These are phyloP conservation scores for Vanessa atalanta DNA, from an alignment of 1,140 invertebrate genomes.

Conservation along the genomic window DNA sequence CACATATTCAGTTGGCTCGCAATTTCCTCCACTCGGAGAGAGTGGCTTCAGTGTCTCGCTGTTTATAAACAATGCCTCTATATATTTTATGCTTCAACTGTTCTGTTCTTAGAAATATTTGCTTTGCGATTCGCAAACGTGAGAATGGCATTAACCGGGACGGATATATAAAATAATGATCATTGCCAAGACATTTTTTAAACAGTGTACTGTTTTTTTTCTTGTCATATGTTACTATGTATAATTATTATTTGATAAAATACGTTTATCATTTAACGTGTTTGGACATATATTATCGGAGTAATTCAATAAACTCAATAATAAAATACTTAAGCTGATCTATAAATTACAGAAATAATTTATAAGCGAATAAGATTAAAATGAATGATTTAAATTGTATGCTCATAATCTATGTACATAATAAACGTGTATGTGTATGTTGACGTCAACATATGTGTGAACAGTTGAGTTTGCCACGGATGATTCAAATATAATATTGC, in stretches of 20 bases:
- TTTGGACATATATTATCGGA: too few species aligned
- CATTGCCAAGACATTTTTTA: background rate
- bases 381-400: conserved; percentile 1
- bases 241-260: background rate
- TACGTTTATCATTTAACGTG: background rate
- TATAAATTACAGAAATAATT: background rate
- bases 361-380: background rate
- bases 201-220: background rate
- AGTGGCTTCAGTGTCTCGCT: conserved; percentile 11
- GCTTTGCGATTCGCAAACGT: conserved; percentile 12
- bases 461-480: conserved; percentile 21
- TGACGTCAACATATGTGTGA: conserved; percentile 30
- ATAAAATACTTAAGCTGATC: too few species aligned
- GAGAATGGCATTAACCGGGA: background rate
- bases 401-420: background rate
- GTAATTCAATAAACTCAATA: too few species aligned
- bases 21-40: conserved; percentile 13
- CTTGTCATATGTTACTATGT: background rate
- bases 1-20: background rate
- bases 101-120: conserved; percentile 18
- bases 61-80: conserved; percentile 35
- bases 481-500: conserved; percentile 36
- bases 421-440: background rate
- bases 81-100: conserved; percentile 21
- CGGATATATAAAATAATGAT: background rate